Base-by-base conservation (phyloP, 2,113 vertebrate species). In the Poecile atricapillus region DNA sequence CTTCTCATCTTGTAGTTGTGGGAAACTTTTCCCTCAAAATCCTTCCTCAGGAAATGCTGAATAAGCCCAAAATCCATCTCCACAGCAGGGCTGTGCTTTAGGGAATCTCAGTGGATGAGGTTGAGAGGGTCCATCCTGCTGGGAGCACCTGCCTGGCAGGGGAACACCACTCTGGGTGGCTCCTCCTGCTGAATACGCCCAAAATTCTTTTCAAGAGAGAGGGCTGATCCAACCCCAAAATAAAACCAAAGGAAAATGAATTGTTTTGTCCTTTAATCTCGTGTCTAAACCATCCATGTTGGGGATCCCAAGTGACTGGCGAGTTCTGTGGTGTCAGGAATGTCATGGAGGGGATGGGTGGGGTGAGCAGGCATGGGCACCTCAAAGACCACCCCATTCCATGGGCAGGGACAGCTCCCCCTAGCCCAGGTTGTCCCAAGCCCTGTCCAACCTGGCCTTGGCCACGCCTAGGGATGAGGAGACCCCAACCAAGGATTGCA, bases 241-340 rank as follows among this genome's bases (percentile, higher is more conserved):
- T 31, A 74, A 74, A 74, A 60, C 5, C 50, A 65, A 53, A 67
- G 67, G 65, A 44, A 70, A 82, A 44, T 1, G 1, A 28, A 22
- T n/a, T 17, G 11, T 4, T 90, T 85, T 69, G 22, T 25, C 53
- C 21, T 50, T 44, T 35, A 31, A 12, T 50, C 3, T 49, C 35
- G 14, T 5, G 4, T 21, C 62, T 43, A 35, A 76, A 17, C 13
- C 20, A 25, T 22, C 53, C 52, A 5, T 15, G 31, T 2, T 31
- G 37, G 59, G 37, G 44, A 43, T 50, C 37, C 53, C 7, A 3
- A 31, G 17, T 10, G 1, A 1, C 0, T n/a, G 78, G 50, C 0
- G 0, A 12, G 21, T 11, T 44, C 43, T 50, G 14, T 1, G 22
- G n/a, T 35, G 83, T 52, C n/a, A 18, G 78, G 41, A 39, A 43